phyloP scores from a whole-genome alignment of 2,888 invertebrate genomes.

The Melitaea athalia region DNA sequence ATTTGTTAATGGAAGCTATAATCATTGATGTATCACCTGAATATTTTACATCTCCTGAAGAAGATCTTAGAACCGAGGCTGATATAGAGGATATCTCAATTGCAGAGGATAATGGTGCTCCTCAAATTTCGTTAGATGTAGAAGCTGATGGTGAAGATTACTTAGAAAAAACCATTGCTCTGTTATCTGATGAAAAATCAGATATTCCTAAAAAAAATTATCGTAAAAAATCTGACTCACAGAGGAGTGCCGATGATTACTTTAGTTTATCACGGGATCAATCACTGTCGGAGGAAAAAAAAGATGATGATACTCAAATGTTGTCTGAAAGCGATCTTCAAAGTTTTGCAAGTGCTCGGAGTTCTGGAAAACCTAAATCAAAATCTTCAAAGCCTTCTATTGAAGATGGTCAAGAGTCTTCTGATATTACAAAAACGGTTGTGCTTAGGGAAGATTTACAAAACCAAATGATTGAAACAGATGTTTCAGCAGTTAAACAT shows the following conservation, averaged over 20 bases:
- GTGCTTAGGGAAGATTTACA: slow-evolving; percentile 60
- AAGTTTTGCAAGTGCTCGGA: slow-evolving; percentile 86
- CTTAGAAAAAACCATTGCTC: slow-evolving; percentile 73
- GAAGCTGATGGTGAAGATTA: slow-evolving; percentile 80
- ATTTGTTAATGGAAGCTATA: slow-evolving; percentile 94
- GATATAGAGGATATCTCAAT: slow-evolving; percentile 93
- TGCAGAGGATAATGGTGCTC: slow-evolving; percentile 85
- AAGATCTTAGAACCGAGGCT: slow-evolving; percentile 92
- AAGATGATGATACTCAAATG: slow-evolving; percentile 82
- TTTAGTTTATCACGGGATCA: slow-evolving; percentile 84
- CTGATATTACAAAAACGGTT: slow-evolving; percentile 59
- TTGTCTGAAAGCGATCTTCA: slow-evolving; percentile 84
- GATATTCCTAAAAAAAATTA: slow-evolving; percentile 82
- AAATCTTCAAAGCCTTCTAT: slow-evolving; percentile 61
- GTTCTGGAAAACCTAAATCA: slow-evolving; percentile 75
- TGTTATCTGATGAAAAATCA: slow-evolving; percentile 77
- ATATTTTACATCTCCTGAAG: slow-evolving; percentile 89
- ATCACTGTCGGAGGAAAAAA: slow-evolving; percentile 83
- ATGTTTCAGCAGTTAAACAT: slow-evolving; percentile 47
- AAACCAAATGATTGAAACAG: slow-evolving; percentile 44
- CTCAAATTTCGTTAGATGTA: slow-evolving; percentile 76
- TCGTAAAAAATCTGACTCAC: slow-evolving; percentile 85
- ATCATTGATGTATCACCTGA: slow-evolving; percentile 94
- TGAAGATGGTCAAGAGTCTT: slow-evolving; percentile 62
- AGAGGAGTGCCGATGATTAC: slow-evolving; percentile 83